Conservation (phyloP, 2,888 invertebrate species). For the Gnatocerus cornutus region DNA sequence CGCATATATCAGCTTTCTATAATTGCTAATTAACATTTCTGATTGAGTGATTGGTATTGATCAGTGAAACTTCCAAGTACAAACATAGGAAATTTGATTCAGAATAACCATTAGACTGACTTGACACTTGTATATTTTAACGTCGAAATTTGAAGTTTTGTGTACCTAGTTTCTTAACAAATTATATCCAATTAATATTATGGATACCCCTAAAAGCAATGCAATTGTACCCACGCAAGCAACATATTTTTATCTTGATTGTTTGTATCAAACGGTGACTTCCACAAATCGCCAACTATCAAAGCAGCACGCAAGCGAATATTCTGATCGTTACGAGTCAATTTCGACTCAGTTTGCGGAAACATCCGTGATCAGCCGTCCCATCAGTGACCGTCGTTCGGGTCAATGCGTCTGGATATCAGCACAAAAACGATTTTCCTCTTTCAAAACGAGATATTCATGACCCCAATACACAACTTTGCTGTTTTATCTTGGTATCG, state of each 20-base stretch:
- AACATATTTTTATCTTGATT: constrained; percentile 55
- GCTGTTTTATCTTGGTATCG: constrained; percentile 31
- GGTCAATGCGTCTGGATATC: constrained; percentile 58
- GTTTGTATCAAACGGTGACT: constrained; percentile 58
- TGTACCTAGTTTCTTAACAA: constrained; percentile 22
- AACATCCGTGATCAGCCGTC: constrained; percentile 59
- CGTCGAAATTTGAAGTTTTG: too few relatives aligned
- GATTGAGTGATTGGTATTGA: too few relatives aligned
- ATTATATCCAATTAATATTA: constrained; percentile 48
- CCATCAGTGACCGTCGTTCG: constrained; percentile 58
- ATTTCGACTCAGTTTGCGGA: constrained; percentile 64
- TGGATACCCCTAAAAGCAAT: constrained; percentile 25
- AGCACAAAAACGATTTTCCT: constrained; percentile 42
- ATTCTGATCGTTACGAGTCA: constrained; percentile 64
- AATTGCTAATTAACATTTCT: too few relatives aligned
- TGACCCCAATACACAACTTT: constrained; percentile 37
- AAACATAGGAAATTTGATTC: too few relatives aligned
- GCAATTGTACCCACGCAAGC: constrained; percentile 52
- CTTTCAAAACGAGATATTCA: constrained; percentile 44
- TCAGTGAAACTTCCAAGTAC: too few relatives aligned
- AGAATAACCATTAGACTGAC: too few relatives aligned
- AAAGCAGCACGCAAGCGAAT: constrained; percentile 56
- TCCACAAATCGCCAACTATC: constrained; percentile 56
- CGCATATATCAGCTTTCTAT: too few relatives aligned
- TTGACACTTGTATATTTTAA: too few relatives aligned